Percentiles rank a stretch among this genome's conserved stretches.
Evolutionary conservation across 2,797 vertebrate genomes (phyloP).

Genomic region (Notolabrus celidotus): DNA sequence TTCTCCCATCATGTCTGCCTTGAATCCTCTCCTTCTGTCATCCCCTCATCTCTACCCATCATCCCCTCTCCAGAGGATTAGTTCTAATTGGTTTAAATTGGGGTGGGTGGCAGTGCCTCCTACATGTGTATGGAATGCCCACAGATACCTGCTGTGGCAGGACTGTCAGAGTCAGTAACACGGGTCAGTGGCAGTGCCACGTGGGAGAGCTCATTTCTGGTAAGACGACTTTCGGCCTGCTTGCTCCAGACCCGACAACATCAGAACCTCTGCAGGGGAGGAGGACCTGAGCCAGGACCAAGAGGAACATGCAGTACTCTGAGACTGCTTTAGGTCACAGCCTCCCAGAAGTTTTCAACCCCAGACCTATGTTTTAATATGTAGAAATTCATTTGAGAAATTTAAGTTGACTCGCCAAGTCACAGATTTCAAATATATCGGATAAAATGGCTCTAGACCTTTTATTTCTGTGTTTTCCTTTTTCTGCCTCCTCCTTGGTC

Average conservation of each 20-base stretch:
- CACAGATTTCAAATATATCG: constrained; percentile 13
- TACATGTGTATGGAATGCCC: constrained; percentile 84
- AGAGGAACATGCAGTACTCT: constrained; percentile 59
- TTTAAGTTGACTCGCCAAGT: constrained; percentile 40
- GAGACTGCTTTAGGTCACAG: constrained; percentile 57
- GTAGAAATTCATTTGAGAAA: constrained; percentile 43
- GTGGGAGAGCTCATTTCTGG: constrained; percentile 80
- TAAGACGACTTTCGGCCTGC: constrained; percentile 64
- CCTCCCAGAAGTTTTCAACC: constrained; percentile 47
- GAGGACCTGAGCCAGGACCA: constrained; percentile 66
- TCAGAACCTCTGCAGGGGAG: constrained; percentile 75
- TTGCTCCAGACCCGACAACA: constrained; percentile 74
- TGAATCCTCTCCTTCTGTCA: constrained; percentile 50
- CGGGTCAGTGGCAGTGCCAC: constrained; percentile 82
- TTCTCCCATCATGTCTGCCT: constrained; percentile 42
- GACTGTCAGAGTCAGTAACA: constrained; percentile 87
- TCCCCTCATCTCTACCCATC: constrained; percentile 58
- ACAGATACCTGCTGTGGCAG: constrained; percentile 77
- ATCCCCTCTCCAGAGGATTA: constrained; percentile 80
- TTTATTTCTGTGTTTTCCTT: constrained; percentile 22
- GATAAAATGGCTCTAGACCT: constrained; percentile 8
- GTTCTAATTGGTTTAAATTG: constrained; percentile 86
- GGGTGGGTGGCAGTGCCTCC: constrained; percentile 84
- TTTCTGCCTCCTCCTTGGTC: constrained; percentile 14
- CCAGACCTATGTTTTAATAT: constrained; percentile 35